Percentiles rank a stretch among this genome's conserved stretches.
These are phyloP conservation scores for Larimichthys polyactis DNA, from an alignment of 2,113 vertebrate genomes.

Conservation along the genomic window DNA sequence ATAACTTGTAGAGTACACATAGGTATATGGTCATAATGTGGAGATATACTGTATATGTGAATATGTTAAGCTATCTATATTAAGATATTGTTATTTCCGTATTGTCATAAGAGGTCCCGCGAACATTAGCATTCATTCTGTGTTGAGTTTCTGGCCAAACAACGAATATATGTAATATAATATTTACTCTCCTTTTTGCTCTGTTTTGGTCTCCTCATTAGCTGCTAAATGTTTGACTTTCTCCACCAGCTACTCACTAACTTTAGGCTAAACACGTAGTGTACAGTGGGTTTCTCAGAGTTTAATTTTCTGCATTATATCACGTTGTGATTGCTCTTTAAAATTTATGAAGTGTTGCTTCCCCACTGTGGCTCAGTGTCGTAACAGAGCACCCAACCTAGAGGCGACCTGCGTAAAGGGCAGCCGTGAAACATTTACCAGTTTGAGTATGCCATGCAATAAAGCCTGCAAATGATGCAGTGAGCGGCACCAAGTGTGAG, in stretches of 20 bases:
- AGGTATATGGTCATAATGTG: too few relatives aligned
- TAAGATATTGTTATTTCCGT: neutral
- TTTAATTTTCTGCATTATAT: neutral
- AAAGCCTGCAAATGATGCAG: constrained; percentile 35
- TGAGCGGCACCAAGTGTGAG: constrained; percentile 26
- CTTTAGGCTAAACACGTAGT: neutral
- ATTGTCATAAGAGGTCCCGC: neutral
- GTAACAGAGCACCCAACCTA: constrained; percentile 10
- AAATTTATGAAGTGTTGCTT: neutral
- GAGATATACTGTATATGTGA: too few relatives aligned
- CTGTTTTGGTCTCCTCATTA: neutral
- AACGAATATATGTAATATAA: neutral
- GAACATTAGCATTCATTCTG: neutral
- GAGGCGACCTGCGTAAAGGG: neutral
- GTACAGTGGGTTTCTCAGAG: neutral
- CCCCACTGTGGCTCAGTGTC: neutral
- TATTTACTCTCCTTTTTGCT: neutral
- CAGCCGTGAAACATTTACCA: neutral
- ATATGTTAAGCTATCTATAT: too few relatives aligned
- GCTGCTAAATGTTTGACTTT: neutral
- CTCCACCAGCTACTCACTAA: neutral
- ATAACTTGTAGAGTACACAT: too few relatives aligned
- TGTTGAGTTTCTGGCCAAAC: neutral
- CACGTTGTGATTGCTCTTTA: constrained; percentile 10
- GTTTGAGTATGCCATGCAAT: neutral